Percentiles rank a stretch among this genome's conserved stretches.
Conservation (phyloP, 53 echinoderm and acorn worm species). For the Mesocentrotus franciscanus region DNA sequence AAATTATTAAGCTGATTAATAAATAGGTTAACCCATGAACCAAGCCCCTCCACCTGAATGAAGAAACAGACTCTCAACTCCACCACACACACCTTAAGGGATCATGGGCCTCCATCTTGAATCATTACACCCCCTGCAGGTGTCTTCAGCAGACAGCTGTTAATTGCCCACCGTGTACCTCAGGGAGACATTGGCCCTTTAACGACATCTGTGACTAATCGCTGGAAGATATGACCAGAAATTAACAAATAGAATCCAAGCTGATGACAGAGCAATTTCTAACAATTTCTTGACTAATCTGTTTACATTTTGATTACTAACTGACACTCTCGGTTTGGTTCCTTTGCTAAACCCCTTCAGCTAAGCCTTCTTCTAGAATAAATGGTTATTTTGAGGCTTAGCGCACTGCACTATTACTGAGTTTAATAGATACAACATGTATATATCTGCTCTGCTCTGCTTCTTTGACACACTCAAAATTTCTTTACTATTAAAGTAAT, state of each 20-base stretch:
- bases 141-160: slow-evolving; percentile 30
- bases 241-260: slow-evolving; percentile 19
- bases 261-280: slow-evolving; percentile 57
- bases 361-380: neutral
- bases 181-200: neutral
- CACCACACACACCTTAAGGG: neutral
- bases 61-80: neutral
- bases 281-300: neutral
- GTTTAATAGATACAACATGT: neutral
- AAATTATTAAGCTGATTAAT: neutral
- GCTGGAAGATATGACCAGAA: slow-evolving; percentile 36
- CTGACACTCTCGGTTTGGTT: slow-evolving; percentile 39
- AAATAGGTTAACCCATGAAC: neutral
- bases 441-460: neutral
- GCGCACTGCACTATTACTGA: neutral
- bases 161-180: neutral
- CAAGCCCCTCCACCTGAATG: neutral
- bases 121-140: slow-evolving; percentile 8
- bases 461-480: too few species aligned
- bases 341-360: neutral
- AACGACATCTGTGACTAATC: slow-evolving; percentile 25
- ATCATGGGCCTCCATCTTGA: neutral
- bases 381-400: neutral
- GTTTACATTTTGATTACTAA: neutral
- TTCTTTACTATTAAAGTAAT: too few species aligned